phyloP scores from a whole-genome alignment of 2,113 vertebrate genomes.

The Alexandromys fortis region DNA sequence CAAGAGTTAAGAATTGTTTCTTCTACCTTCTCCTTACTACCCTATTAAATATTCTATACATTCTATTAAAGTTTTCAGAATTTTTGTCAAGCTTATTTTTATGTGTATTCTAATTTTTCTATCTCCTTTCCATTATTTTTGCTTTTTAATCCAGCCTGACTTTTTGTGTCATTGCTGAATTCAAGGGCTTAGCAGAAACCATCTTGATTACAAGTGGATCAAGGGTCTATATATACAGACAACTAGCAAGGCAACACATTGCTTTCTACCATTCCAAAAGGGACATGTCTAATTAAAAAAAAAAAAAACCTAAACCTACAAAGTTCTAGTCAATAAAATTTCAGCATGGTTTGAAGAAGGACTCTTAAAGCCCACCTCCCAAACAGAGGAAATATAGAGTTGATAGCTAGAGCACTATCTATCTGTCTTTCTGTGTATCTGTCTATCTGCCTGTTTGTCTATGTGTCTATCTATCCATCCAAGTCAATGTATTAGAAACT shows the following conservation, averaged over 20 bases:
- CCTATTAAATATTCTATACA: neutral
- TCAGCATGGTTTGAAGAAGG: neutral
- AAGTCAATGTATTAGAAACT: no score
- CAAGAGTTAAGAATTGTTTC: neutral
- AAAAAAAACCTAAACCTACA: neutral
- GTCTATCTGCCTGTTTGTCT: neutral
- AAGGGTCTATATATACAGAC: neutral
- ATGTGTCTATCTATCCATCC: neutral
- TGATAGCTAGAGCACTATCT: neutral
- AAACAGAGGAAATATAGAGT: neutral
- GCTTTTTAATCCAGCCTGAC: neutral
- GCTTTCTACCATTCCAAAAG: neutral
- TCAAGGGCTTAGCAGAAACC: neutral
- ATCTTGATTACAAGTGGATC: neutral
- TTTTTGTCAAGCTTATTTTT: neutral
- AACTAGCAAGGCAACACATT: neutral
- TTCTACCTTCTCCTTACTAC: neutral
- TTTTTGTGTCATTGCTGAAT: neutral
- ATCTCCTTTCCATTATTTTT: neutral
- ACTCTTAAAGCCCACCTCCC: no score
- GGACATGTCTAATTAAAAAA: neutral
- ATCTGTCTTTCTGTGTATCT: neutral
- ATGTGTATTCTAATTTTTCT: neutral
- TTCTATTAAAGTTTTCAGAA: rapidly evolving
- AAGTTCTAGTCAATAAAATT: neutral